Evolutionary conservation across 1,140 invertebrate species (phyloP).

Genomic region (Lasaia peninsularis): DNA sequence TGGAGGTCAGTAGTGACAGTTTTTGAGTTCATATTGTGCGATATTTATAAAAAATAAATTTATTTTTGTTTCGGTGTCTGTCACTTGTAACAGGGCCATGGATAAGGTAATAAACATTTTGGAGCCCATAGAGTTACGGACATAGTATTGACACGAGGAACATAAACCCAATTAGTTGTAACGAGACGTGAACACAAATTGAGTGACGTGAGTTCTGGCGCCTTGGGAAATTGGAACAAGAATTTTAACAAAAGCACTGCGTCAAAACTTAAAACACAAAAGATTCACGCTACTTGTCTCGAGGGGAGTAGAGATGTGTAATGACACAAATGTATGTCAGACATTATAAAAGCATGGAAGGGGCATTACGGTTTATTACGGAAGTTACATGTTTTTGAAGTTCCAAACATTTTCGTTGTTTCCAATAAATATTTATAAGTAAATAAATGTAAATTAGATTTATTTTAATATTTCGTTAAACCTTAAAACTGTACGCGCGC

Average conservation of each 20-base stretch:
- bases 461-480: no score
- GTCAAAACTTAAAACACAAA: slow-evolving; percentile 27
- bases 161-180: slow-evolving; percentile 4
- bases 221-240: slow-evolving; percentile 22
- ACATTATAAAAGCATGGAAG: no score
- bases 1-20: no score
- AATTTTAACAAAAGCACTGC: slow-evolving; percentile 22
- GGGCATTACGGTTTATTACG: no score
- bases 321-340: background rate
- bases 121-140: background rate
- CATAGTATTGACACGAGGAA: background rate
- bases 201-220: slow-evolving; percentile 16
- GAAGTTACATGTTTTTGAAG: no score
- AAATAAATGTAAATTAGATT: no score
- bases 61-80: no score
- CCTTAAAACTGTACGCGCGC: no score
- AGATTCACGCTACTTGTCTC: slow-evolving; percentile 15
- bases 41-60: background rate
- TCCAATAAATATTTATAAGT: no score
- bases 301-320: slow-evolving; percentile 7
- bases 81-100: no score
- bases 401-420: no score
- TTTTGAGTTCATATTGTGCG: no score
- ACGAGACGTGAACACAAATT: background rate
- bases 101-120: background rate